phyloP scores from a whole-genome alignment of 2,113 vertebrate genomes.

The Pao palembangensis region DNA sequence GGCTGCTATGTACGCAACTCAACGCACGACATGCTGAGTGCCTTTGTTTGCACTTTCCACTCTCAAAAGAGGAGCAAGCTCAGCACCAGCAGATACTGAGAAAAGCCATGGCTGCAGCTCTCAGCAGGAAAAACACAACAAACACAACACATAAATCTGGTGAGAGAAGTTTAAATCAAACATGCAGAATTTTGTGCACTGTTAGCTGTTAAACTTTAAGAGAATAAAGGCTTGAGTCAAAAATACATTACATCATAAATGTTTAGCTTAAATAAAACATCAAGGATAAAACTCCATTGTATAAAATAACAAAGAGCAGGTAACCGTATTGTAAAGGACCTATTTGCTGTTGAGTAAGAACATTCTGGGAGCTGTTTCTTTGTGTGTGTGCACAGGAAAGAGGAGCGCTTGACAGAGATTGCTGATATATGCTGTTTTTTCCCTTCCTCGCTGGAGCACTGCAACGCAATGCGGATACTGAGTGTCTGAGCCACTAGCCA shows the following conservation, averaged over 20 bases:
- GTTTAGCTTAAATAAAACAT: conserved; percentile 6
- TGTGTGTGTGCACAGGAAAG: conserved; percentile 66
- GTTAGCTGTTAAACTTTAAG: not conserved
- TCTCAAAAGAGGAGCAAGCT: not conserved
- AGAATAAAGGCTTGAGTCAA: not conserved
- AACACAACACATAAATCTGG: not conserved
- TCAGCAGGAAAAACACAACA: too few species aligned
- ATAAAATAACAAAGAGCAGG: conserved; percentile 23
- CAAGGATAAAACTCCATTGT: not conserved
- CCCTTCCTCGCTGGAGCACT: conserved; percentile 62
- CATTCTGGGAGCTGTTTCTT: conserved; percentile 55
- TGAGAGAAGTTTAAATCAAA: not conserved
- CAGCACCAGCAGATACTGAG: not conserved
- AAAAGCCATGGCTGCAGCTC: not conserved
- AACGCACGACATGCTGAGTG: conserved; percentile 5
- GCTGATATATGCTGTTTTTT: conserved; percentile 77
- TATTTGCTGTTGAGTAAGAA: conserved; percentile 36
- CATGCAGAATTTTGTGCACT: not conserved
- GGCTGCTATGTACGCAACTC: conserved; percentile 12
- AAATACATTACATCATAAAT: not conserved
- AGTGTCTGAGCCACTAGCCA: conserved; percentile 75
- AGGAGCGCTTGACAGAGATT: conserved; percentile 69
- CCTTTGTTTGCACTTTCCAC: conserved; percentile 12
- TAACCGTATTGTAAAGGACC: conserved; percentile 14
- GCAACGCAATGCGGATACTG: conserved; percentile 80